phyloP scores from a whole-genome alignment of 1,140 invertebrate species.

The Drosophila burlai region DNA sequence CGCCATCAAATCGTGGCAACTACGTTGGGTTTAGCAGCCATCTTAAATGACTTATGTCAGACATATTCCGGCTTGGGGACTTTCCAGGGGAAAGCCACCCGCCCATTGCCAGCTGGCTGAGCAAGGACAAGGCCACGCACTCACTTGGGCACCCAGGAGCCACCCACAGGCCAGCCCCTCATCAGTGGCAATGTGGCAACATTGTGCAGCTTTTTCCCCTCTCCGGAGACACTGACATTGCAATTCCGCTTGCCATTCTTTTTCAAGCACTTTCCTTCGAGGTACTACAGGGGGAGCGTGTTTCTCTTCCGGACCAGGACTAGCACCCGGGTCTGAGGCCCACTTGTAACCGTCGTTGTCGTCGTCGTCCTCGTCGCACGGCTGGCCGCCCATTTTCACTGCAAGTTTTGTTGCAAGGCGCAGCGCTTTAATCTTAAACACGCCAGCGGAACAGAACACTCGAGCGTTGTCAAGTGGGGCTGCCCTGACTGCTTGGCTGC shows the following conservation, averaged over 20 bases:
- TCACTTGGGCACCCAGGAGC: slow-evolving; percentile 8
- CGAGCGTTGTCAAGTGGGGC: slow-evolving; percentile 77
- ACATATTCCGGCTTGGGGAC: slow-evolving; percentile 24
- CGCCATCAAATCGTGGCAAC: slow-evolving; percentile 14
- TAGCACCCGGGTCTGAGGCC: slow-evolving; percentile 29
- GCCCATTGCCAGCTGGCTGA: slow-evolving; percentile 58
- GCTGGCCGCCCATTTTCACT: slow-evolving; percentile 73
- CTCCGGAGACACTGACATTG: slow-evolving; percentile 65
- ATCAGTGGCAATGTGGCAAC: slow-evolving; percentile 46
- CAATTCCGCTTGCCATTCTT: slow-evolving; percentile 73
- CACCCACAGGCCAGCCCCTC: slow-evolving; percentile 25
- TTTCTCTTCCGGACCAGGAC: slow-evolving; percentile 14
- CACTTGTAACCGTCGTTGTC: slow-evolving; percentile 60
- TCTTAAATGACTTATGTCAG: slow-evolving; percentile 72
- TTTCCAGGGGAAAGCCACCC: background rate
- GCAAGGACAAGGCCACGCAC: slow-evolving; percentile 73
- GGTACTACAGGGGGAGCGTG: slow-evolving; percentile 20
- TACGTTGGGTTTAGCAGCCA: slow-evolving; percentile 44
- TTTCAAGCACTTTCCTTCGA: slow-evolving; percentile 71
- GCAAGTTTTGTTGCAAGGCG: slow-evolving; percentile 79
- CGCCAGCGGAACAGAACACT: slow-evolving; percentile 83
- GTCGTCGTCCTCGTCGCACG: slow-evolving; percentile 26
- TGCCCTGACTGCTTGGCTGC: slow-evolving; percentile 43
- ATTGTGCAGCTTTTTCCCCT: slow-evolving; percentile 33
- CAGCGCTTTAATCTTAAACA: slow-evolving; percentile 83